phyloP scores from a whole-genome alignment of 2,113 vertebrate genomes.

The Aleadryas rufinucha region DNA sequence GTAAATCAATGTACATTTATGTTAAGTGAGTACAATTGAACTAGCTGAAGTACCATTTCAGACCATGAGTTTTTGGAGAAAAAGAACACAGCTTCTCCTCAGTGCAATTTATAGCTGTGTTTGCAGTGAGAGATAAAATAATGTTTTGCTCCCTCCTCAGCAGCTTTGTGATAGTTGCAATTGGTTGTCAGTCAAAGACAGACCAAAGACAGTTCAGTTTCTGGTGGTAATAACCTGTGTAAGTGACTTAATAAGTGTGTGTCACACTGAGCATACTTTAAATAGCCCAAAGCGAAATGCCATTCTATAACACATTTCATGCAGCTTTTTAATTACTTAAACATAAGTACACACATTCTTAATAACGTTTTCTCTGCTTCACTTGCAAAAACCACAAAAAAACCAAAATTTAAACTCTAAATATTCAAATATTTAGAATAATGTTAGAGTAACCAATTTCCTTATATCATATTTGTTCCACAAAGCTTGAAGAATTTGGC shows the following conservation, averaged over 20 bases:
- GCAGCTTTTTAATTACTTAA: not conserved
- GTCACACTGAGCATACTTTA: not conserved
- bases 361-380: not conserved
- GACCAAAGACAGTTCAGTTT: not conserved
- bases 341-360: not conserved
- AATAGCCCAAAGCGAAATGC: not conserved
- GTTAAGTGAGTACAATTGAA: not conserved
- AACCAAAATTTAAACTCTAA: not conserved
- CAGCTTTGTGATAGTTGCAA: constrained; percentile 17
- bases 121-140: constrained; percentile 22
- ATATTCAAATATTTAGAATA: not conserved
- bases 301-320: not conserved
- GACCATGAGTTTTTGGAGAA: not conserved
- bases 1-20: not conserved
- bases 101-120: not conserved
- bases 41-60: not conserved
- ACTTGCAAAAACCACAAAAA: not conserved
- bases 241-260: not conserved
- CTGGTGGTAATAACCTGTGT: not conserved
- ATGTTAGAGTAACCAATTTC: not conserved
- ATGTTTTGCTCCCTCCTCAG: not conserved
- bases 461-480: not conserved
- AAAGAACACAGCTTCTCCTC: not conserved
- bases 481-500: not conserved
- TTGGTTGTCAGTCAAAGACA: constrained; percentile 20